Evolutionary conservation across 1,140 invertebrate species (phyloP).

Genomic region (Babylonia areolata): DNA sequence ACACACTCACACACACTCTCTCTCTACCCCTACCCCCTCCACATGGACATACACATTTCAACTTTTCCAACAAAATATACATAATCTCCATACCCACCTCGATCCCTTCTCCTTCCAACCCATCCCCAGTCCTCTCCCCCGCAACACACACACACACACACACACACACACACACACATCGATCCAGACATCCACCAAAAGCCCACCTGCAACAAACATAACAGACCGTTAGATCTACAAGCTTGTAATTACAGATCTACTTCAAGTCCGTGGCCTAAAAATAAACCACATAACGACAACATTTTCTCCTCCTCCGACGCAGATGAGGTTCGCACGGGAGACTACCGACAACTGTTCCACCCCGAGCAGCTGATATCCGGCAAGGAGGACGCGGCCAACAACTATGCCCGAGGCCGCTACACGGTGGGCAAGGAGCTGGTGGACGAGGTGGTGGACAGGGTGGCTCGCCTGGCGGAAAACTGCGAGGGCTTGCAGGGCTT

Average conservation of each 20-base stretch:
- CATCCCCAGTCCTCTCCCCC: too few relatives aligned
- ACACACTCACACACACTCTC: too few relatives aligned
- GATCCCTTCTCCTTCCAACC: too few relatives aligned
- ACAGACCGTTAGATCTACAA: too few relatives aligned
- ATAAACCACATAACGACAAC: too few relatives aligned
- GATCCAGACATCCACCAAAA: neutral
- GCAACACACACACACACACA: neutral
- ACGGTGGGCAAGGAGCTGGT: constrained; percentile 76
- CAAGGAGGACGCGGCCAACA: constrained; percentile 85
- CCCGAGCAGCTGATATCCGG: constrained; percentile 89
- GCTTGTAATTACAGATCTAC: too few relatives aligned
- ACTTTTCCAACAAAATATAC: too few relatives aligned
- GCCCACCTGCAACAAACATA: too few relatives aligned
- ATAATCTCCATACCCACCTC: too few relatives aligned
- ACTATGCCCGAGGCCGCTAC: constrained; percentile 76
- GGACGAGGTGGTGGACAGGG: constrained; percentile 73
- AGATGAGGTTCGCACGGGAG: constrained; percentile 75
- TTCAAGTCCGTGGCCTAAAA: too few relatives aligned
- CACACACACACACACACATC: neutral
- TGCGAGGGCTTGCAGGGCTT: constrained; percentile 76
- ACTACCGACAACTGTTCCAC: constrained; percentile 82
- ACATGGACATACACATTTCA: too few relatives aligned
- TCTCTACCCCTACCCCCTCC: too few relatives aligned
- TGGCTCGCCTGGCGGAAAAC: constrained; percentile 59
- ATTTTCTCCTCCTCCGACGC: neutral